phyloP scores from a whole-genome alignment of 2,797 vertebrate species.

The Sciurus carolinensis region DNA sequence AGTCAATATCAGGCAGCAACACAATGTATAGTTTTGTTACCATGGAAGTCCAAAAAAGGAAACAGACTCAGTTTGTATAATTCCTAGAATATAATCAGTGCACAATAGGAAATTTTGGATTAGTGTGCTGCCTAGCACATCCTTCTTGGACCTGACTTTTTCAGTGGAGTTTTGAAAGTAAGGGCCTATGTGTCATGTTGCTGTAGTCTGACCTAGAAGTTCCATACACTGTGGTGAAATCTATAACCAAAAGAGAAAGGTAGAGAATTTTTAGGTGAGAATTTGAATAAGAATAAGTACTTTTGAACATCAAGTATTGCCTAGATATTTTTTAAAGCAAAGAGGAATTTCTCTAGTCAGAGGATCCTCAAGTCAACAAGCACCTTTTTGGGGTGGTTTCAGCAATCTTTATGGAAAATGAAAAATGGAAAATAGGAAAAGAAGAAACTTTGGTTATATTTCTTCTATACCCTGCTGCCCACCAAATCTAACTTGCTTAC shows the following conservation, averaged over 20 bases:
- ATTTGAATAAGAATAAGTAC: background rate
- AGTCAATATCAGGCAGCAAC: background rate
- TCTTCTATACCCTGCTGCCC: background rate
- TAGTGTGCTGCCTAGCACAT: background rate
- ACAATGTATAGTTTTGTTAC: background rate
- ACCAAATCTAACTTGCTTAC: background rate
- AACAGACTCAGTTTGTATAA: background rate
- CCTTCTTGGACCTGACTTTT: background rate
- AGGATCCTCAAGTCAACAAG: background rate
- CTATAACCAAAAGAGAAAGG: background rate
- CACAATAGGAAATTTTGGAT: background rate
- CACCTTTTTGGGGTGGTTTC: background rate
- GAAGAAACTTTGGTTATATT: background rate
- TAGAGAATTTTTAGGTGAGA: background rate
- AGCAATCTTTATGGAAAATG: background rate
- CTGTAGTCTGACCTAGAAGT: slow-evolving; percentile 1
- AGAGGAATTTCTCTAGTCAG: background rate
- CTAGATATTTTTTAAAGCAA: slow-evolving; percentile 39
- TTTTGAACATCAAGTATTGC: background rate
- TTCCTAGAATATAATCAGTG: background rate
- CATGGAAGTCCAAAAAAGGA: background rate
- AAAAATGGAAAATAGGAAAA: background rate
- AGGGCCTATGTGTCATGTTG: background rate
- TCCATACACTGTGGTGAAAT: background rate
- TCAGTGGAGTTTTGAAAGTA: slow-evolving; percentile 7